Conservation (phyloP, 2,113 vertebrate species). For the Pelecanus crispus region DNA sequence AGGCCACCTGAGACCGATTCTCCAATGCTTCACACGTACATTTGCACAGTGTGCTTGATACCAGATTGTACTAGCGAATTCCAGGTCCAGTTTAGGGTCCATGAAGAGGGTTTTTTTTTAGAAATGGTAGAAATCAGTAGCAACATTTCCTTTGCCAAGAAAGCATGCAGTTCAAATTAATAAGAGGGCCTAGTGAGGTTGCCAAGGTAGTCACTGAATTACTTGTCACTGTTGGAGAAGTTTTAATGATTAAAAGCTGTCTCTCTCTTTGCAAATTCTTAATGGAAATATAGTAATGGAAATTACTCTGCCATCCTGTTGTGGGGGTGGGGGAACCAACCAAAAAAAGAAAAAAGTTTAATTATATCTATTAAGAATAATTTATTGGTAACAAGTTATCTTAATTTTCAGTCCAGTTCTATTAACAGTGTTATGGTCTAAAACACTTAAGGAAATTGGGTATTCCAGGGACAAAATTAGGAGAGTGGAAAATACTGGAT, state of each 20-base stretch:
- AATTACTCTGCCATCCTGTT: neutral
- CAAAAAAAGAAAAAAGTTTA: too few relatives aligned
- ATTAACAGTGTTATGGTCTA: neutral
- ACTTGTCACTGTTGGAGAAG: neutral
- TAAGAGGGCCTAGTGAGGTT: neutral
- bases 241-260: neutral
- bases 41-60: neutral
- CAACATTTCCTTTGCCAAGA: neutral
- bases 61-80: neutral
- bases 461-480: neutral
- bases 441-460: neutral
- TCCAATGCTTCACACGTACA: neutral
- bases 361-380: neutral
- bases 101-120: neutral
- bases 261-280: neutral
- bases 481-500: neutral
- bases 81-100: neutral
- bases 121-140: neutral
- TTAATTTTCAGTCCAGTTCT: neutral
- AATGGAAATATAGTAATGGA: neutral
- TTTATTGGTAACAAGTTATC: neutral
- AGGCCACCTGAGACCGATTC: neutral
- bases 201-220: neutral
- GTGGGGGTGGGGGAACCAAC: neutral
- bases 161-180: neutral